Evolutionary conservation across 2,888 invertebrate species (phyloP).

Genomic region (Drosophila prolongata): DNA sequence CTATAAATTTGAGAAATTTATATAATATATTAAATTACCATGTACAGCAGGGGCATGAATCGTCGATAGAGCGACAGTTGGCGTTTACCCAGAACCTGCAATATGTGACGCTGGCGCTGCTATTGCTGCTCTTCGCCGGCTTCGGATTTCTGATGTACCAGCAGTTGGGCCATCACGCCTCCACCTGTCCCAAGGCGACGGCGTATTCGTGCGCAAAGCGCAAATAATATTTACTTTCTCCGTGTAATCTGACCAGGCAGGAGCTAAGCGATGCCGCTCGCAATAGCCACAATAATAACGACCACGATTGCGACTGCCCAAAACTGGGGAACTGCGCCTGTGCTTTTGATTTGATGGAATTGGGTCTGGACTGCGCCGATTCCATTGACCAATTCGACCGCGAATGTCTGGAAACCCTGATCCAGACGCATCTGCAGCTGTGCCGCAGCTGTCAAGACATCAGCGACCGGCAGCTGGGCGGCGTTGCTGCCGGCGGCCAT

Average conservation of each 20-base stretch:
- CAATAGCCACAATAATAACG: slow-evolving; percentile 28
- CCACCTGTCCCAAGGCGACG: slow-evolving; percentile 10
- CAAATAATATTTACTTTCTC: slow-evolving; percentile 81
- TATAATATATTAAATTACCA: background rate
- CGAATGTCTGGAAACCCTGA: slow-evolving; percentile 57
- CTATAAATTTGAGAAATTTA: background rate
- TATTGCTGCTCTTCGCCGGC: slow-evolving; percentile 84
- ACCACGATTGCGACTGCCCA: slow-evolving; percentile 27
- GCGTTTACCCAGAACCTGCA: slow-evolving; percentile 85
- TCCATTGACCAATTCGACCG: slow-evolving; percentile 32
- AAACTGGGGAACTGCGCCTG: slow-evolving; percentile 51
- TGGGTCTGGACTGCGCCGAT: slow-evolving; percentile 35
- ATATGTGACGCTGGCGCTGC: slow-evolving; percentile 85
- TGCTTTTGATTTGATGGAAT: slow-evolving; percentile 48
- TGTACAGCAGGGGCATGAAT: slow-evolving; percentile 81
- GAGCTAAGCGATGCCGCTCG: slow-evolving; percentile 46
- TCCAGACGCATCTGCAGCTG: slow-evolving; percentile 57
- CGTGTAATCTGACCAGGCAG: slow-evolving; percentile 81
- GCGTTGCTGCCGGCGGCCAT: slow-evolving; percentile 78
- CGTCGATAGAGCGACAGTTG: slow-evolving; percentile 85
- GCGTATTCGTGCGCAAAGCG: slow-evolving; percentile 48
- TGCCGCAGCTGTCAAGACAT: slow-evolving; percentile 23
- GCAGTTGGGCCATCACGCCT: slow-evolving; percentile 59
- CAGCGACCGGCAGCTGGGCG: slow-evolving; percentile 57
- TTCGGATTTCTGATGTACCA: slow-evolving; percentile 84